Conservation (phyloP, 2,888 invertebrate species). For the Agrotis exclamationis region DNA sequence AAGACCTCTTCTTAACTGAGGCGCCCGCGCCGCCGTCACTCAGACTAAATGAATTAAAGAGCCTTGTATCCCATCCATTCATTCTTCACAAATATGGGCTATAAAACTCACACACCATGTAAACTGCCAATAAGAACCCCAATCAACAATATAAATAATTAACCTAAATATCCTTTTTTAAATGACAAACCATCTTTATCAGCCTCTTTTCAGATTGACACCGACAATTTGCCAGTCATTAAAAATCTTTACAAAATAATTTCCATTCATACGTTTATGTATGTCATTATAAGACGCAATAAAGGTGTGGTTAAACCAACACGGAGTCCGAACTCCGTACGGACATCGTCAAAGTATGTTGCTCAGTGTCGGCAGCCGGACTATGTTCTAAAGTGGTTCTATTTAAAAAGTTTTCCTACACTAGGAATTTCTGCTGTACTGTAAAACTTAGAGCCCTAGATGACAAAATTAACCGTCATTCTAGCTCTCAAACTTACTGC, state of each 20-base stretch:
- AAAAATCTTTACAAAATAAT: conserved; percentile 60
- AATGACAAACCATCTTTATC: conserved; percentile 34
- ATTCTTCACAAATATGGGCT: conserved; percentile 16
- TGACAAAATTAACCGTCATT: too few relatives aligned
- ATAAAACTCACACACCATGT: conserved; percentile 27
- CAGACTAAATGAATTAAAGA: conserved; percentile 13
- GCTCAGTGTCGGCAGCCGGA: too few relatives aligned
- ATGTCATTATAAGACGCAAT: conserved; percentile 27
- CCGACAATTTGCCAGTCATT: conserved; percentile 59
- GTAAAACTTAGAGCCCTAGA: too few relatives aligned
- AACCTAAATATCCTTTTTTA: conserved; percentile 19
- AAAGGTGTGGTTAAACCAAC: too few relatives aligned
- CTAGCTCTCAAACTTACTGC: too few relatives aligned
- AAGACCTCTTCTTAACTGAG: not conserved
- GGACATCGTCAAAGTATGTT: too few relatives aligned
- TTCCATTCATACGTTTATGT: conserved; percentile 47
- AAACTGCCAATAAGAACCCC: conserved; percentile 25
- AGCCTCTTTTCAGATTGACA: conserved; percentile 23
- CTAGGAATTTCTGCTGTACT: too few relatives aligned
- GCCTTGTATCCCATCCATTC: conserved; percentile 37
- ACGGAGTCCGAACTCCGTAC: too few relatives aligned
- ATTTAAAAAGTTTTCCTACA: too few relatives aligned
- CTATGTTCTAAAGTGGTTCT: too few relatives aligned
- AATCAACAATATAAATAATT: conserved; percentile 51
- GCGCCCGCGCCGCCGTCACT: not conserved